Evolutionary conservation across 2,113 vertebrate species (phyloP), one percentile per base, ranked within the genome.

Genomic region (Falco punctatus): DNA sequence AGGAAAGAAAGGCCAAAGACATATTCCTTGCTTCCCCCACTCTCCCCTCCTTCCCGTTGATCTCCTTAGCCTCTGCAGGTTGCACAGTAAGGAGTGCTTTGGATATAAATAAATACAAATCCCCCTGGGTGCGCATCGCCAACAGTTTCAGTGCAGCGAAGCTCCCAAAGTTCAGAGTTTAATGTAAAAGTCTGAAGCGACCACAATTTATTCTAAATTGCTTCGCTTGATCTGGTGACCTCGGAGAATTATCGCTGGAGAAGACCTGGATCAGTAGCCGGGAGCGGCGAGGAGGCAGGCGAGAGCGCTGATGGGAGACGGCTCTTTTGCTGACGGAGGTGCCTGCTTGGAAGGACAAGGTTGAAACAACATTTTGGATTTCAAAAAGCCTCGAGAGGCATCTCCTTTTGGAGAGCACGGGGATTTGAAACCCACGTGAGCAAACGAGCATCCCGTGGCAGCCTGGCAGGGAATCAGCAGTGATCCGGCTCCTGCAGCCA

Each of bases 181-280:
- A 97, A 97, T 95, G 89, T 48, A 90, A 92, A 95, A 94, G 28
- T 90, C 94, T 94, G 90, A 94, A 82, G 73, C 35, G 17, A 65
- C 93, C 46, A 32, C 61, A 92, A 78, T 96, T 95, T 96, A 73
- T 86, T 96, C 92, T 82, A 94, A 95, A 97, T 97, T 97, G 95
- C 91, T 97, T 96, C 38, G 5, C 81, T 97, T 97, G 95, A 97
- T 92, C 65, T 1, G 0, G 8, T 1, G 93, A 95, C 92, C 97
- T 67, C 8, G 1, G 83, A 87, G 71, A 97, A 95, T 97, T 92
- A 96, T 96, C 90, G 11, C 77, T 5, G 4, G 42, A 65, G 91
- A 81, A 59, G 89, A 44, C 30, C n/a, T 42, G 73, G 80, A 93
- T 96, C 57, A 4, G 90, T 81, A 32, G 54, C 86, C 3, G 6